Base-by-base conservation (phyloP, 2,797 vertebrate species). In the Leptodactylus fallax region DNA sequence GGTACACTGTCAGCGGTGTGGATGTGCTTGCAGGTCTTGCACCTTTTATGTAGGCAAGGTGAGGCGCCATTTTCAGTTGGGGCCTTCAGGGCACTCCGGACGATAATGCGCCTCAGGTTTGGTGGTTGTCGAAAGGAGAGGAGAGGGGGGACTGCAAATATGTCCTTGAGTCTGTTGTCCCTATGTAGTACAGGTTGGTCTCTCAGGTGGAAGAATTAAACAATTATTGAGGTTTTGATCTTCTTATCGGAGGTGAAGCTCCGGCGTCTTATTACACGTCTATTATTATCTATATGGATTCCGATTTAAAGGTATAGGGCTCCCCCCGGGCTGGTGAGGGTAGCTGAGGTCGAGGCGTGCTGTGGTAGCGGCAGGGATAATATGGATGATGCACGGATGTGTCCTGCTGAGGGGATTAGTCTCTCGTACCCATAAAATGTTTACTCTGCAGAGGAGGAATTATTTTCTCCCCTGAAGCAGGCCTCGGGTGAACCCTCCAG, bases 371-470 rank as follows among this genome's bases (percentile, higher is more conserved):
- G 69, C 69, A 72, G 69, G 6, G 36, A 45, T 72, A 21, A 72
- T 47, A 3, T 80, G 25, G 53, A 76, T 82, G 71, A 82, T 82
- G 74, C 56, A 77, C 74, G 71, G 67, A 49, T 65, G 58, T 13
- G 27, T 74, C 79, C 79, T 55, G 58, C 79, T 21, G 79, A 19
- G 81, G 47, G 81, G 23, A 77, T 87, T 76, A 65, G 23, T 69
- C 81, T 58, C 74, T 47, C 17, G 60, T 72, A 23, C 87, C 86
- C 60, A 79, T 77, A 79, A 67, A 79, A 53, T 69, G 86, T 87
- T 87, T 87, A 72, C 56, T 63, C 74, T 81, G 81, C 80, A 79
- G 81, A 83, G 23, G 72, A 87, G 80, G 71, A 83, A 83, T 87
- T 77, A 78, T 83, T 83, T 78, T 69, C 61, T 83, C 19, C 86